Evolutionary conservation across 2,113 vertebrate genomes (phyloP).

Genomic region (Micronycteris hirsuta): DNA sequence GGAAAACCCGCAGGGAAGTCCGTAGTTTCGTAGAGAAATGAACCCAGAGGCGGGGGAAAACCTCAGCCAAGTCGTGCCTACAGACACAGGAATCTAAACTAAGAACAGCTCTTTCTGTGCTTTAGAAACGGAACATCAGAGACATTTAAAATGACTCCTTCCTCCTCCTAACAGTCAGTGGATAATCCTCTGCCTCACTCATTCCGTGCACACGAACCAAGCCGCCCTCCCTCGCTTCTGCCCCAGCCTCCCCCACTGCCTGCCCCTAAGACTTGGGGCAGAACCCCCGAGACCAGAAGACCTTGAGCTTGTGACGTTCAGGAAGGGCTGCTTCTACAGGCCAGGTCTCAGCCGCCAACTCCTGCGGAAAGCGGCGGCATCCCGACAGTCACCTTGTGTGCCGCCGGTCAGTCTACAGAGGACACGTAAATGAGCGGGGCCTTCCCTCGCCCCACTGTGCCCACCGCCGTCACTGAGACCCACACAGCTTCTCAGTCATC

Average conservation of each 20-base stretch:
- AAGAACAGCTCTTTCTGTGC: background rate
- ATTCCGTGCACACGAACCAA: background rate
- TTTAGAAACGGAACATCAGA: background rate
- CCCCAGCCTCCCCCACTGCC: background rate
- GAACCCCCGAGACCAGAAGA: background rate
- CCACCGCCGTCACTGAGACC: background rate
- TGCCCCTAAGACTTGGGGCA: background rate
- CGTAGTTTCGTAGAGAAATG: background rate
- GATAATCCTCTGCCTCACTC: background rate
- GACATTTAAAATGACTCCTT: background rate
- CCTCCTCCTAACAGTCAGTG: background rate
- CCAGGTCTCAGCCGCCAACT: background rate
- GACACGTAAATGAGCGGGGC: conserved; percentile 54
- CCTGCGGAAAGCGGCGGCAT: background rate
- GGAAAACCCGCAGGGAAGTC: background rate
- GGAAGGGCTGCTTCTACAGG: background rate
- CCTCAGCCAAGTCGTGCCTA: background rate
- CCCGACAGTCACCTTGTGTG: background rate
- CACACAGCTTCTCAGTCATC: conserved; percentile 53
- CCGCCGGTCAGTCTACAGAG: background rate
- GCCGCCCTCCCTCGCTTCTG: background rate
- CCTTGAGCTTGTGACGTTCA: background rate
- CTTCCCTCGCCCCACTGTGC: conserved; percentile 54
- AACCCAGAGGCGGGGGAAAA: background rate
- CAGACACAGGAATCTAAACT: background rate